Evolutionary conservation across 2,797 vertebrate genomes (phyloP), one percentile per base, ranked within the genome.

Genomic region (Oryzias dopingdopingensis): DNA sequence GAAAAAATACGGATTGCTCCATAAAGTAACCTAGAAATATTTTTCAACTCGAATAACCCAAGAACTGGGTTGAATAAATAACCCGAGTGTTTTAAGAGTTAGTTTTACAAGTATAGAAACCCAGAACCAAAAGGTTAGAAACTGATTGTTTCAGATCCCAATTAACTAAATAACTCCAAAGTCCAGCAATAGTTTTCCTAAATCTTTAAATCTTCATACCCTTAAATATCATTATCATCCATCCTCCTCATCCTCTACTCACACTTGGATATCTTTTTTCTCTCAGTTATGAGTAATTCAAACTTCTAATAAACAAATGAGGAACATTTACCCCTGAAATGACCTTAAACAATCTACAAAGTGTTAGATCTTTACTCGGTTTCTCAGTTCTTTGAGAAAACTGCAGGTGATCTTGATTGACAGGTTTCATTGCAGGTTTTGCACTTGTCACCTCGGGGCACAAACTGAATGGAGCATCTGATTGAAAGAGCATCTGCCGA

Each of bases 241-340:
- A 1, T 7, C 59, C 42, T 64, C 26, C 37, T 62, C 55, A 17
- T 65, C 53, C 49, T 62, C 41, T 41, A 49, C 69, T 67, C 24
- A 0, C 26, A 42, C 32, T 59, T 49, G 7, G 24, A 62, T 22
- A 42, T 58, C 54, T 49, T 47, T 47, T 23, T 54, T 43, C 49
- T 65, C 80, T 63, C 42, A 42, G 14, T 49, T 26, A 65, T 84
- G 57, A 80, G 78, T 84, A 73, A 86, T 85, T 74, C 74, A 79
- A 17, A 43, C 6, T 2, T 59, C 29, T 74, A 64, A 85, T 74
- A 76, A 72, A 53, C 65, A 61, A 56, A 65, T 16, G 48, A 68
- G 56, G 67, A 81, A 82, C 83, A 83, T 85, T 83, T 72, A 77
- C 68, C 70, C 71, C 73, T 76, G 83, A 62, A 57, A 46, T 7